Base-by-base conservation (phyloP, 2,113 vertebrate genomes). In the Coturnix japonica region DNA sequence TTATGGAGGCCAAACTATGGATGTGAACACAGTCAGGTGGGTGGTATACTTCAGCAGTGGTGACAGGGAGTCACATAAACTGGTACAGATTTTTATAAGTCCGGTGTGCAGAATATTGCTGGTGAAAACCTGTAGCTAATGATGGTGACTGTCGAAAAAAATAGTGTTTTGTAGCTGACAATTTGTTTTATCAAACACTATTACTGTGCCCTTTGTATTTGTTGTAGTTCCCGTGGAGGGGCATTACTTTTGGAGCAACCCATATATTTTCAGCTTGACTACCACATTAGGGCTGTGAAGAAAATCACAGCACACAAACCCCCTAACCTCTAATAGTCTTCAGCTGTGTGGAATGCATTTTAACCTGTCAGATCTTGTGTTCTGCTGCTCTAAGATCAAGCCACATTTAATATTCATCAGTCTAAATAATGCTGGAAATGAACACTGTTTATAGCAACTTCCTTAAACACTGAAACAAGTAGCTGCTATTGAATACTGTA, bases 341-440 rank as follows among this genome's bases (percentile, higher is more conserved):
- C 75, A 79, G 59, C 44, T 90, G 46, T 61, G 79, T 81, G 78
- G 81, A 92, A 93, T 91, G 86, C 75, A 89, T 95, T 95, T 95
- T 93, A 96, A 91, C 81, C 86, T 95, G 90, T 92, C 94, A 93
- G 77, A 89, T 94, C 92, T 94, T 95, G 70, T 95, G 92, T 93
- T 95, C 66, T 67, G 85, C 67, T 54, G 54, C 70, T 95, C 67
- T 41, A 94, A 94, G 93, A 93, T 82, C 72, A 89, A 96, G 93
- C 59, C 49, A 79, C 92, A 85, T 91, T 91, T 87, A 96, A 90
- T 95, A 91, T 96, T 95, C 85, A 94, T 93, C 57, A 91, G 56
- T 70, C 82, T 95, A 90, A 95, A 93, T 73, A 77, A 93, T 66
- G 51, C 65, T 2, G 3, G 31, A 91, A 69, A 53, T 47, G 89